Base-by-base conservation (phyloP, 2,888 invertebrate species). In the Spatulosminthurus flaviceps region DNA sequence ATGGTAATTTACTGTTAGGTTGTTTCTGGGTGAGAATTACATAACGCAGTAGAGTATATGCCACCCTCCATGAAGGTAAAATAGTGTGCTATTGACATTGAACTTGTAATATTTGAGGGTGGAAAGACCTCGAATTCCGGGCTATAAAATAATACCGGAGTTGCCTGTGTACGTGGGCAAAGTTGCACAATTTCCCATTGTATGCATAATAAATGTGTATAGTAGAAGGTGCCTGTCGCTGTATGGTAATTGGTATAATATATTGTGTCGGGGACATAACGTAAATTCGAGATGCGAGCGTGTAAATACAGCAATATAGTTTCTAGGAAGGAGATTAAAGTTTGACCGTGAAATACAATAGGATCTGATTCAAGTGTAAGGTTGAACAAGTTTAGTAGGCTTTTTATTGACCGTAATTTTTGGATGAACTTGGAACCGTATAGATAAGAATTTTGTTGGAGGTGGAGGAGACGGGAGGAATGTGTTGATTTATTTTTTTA, bases 331-430 rank as follows among this genome's bases (percentile, higher is more conserved):
- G 64, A n/a, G 5, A 64, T n/a, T 64, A 22, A 64, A 64, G n/a
- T 7, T 16, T 64, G 64, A 64, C 64, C 64, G 16, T 64, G 64
- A 64, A 64, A 22, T 64, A 24, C 22, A 64, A 64, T 64, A 64
- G 24, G 26, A 2, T n/a, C n/a, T n/a, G n/a, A n/a, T n/a, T 24
- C 13, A 21, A 64, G 26, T 64, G 24, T 13, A 19, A 21, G 19
- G 4, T 60, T n/a, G n/a, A n/a, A n/a, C 60, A 19, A 13, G 2
- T 5, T 21, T 24, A 64, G 1, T 64, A 9, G 22, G 11, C 24
- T 16, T 22, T 64, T 64, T 64, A 26, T 64, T 64, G 24, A 64
- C 64, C 22, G 22, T 24, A 24, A 24, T 64, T 64, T 64, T 64
- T 9, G 1, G 22, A 64, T 21, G 64, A 51, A 51, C 16, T 13